Conservation (phyloP, 2,888 invertebrate genomes). For the Cosmorhoe ocellata region DNA sequence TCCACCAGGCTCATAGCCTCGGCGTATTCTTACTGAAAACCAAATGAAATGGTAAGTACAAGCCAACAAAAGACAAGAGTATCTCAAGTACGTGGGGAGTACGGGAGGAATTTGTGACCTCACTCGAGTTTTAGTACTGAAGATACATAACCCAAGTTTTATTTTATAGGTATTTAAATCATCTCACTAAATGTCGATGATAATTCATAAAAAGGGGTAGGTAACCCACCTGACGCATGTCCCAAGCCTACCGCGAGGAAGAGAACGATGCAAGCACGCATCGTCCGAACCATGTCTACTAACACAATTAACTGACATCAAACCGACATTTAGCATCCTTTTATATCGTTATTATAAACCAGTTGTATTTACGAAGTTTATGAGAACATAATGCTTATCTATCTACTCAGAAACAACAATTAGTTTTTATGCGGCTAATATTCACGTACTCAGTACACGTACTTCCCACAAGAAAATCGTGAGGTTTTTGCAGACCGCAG, state of each 20-base stretch:
- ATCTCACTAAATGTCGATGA: constrained; percentile 2
- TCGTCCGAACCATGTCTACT: constrained; percentile 55
- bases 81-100: too few species aligned
- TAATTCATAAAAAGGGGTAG: neutral
- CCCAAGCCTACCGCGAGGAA: constrained; percentile 43
- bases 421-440: constrained; percentile 34
- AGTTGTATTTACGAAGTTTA: constrained; percentile 54
- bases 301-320: constrained; percentile 49
- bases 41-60: constrained; percentile 20
- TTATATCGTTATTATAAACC: constrained; percentile 63
- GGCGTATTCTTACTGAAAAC: constrained; percentile 59
- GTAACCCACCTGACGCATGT: constrained; percentile 50
- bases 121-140: too few species aligned
- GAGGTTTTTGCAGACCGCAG: constrained; percentile 36
- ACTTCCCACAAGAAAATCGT: constrained; percentile 33
- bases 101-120: too few species aligned
- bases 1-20: constrained; percentile 51
- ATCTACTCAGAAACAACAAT: constrained; percentile 57
- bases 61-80: neutral
- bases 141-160: too few species aligned
- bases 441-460: constrained; percentile 10
- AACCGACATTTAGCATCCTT: constrained; percentile 54
- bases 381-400: constrained; percentile 42
- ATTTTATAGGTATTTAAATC: neutral
- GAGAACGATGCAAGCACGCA: constrained; percentile 47